Conservation (phyloP, 2,888 invertebrate genomes). For the Boloria selene region DNA sequence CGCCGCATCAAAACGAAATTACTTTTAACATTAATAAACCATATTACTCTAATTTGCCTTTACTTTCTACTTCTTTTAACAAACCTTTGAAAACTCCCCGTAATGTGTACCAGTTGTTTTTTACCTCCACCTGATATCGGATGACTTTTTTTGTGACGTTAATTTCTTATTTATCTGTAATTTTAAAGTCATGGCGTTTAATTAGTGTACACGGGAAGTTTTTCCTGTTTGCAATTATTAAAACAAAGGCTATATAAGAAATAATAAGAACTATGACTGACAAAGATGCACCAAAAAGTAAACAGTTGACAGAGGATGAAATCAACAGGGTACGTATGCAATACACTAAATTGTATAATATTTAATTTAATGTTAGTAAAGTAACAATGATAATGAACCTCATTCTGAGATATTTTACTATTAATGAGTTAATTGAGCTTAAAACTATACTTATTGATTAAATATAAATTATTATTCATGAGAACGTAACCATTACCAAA, state of each 20-base stretch:
- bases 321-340: slow-evolving; percentile 67
- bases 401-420: no score
- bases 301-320: slow-evolving; percentile 72
- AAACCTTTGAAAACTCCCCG: slow-evolving; percentile 72
- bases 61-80: slow-evolving; percentile 79
- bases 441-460: no score
- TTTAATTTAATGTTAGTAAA: no score
- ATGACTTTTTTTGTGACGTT: slow-evolving; percentile 59
- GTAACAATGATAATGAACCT: background rate
- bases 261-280: slow-evolving; percentile 56
- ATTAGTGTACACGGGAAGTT: slow-evolving; percentile 24
- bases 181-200: slow-evolving; percentile 36
- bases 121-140: slow-evolving; percentile 72
- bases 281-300: slow-evolving; percentile 55
- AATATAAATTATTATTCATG: no score
- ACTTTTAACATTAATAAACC: slow-evolving; percentile 79
- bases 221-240: slow-evolving; percentile 31
- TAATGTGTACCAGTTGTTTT: slow-evolving; percentile 79
- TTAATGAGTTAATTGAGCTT: no score
- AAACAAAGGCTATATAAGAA: background rate
- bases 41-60: slow-evolving; percentile 79
- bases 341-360: background rate
- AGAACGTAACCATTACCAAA: no score
- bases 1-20: slow-evolving; percentile 69
- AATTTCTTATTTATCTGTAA: slow-evolving; percentile 41